A percentile compares a stretch with the other conserved stretches of the same genome.
These are phyloP conservation scores for Dusona sp. DNA, from an alignment of 2,888 invertebrate species.

Conservation along the genomic window DNA sequence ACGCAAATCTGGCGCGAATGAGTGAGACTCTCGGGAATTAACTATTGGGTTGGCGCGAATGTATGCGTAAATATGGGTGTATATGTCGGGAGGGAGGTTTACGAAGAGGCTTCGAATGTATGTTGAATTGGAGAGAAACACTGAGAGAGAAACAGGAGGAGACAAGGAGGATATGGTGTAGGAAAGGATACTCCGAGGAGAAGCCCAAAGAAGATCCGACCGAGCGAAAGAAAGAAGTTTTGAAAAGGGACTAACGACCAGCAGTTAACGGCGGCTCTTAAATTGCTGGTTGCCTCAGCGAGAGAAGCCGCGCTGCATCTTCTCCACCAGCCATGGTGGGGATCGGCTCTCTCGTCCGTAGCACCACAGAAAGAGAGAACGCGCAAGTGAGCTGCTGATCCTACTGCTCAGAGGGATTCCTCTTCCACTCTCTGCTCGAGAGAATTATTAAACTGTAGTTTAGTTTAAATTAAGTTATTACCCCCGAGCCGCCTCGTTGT, in stretches of 20 bases:
- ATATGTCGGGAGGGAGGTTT: slow-evolving; percentile 49
- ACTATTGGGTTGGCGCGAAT: slow-evolving; percentile 49
- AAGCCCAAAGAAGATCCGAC: slow-evolving; percentile 64
- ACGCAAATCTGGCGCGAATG: slow-evolving; percentile 55
- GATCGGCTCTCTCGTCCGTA: slow-evolving; percentile 22
- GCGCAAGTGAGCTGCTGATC: slow-evolving; percentile 69
- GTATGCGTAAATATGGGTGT: slow-evolving; percentile 42
- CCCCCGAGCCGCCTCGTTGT: slow-evolving; percentile 81
- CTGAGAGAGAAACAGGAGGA: slow-evolving; percentile 61
- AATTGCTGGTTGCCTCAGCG: slow-evolving; percentile 84
- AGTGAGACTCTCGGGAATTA: slow-evolving; percentile 52
- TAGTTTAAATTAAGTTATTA: slow-evolving; percentile 85
- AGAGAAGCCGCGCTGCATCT: slow-evolving; percentile 73
- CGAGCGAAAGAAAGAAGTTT: slow-evolving; percentile 82
- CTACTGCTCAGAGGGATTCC: slow-evolving; percentile 75
- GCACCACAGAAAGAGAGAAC: slow-evolving; percentile 10
- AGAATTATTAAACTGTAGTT: slow-evolving; percentile 85
- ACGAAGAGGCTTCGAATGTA: slow-evolving; percentile 35
- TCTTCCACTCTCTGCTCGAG: slow-evolving; percentile 78
- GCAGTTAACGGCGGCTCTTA: slow-evolving; percentile 85
- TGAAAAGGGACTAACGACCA: slow-evolving; percentile 85
- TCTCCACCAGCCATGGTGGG: slow-evolving; percentile 44
- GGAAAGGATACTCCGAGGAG: slow-evolving; percentile 53
- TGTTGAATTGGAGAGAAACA: slow-evolving; percentile 43
- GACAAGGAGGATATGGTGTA: slow-evolving; percentile 58